Evolutionary conservation across 2,113 vertebrate genomes (phyloP).

Genomic region (cattle (Bos taurus)): DNA sequence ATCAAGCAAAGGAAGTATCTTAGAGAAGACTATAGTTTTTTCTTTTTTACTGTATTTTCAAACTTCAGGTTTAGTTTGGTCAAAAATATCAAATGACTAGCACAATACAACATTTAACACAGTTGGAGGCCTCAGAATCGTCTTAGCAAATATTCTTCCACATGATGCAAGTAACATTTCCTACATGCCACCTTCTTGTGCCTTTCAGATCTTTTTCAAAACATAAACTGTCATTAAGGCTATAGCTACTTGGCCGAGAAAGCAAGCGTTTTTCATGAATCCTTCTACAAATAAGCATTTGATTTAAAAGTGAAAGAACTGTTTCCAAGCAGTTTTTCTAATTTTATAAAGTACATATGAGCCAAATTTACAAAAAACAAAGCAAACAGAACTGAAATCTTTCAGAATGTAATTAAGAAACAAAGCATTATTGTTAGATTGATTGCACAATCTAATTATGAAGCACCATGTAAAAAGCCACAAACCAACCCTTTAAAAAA

Average conservation of each 20-base stretch:
- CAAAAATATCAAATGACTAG: conserved; percentile 42
- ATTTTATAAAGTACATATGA: conserved; percentile 41
- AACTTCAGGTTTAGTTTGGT: conserved; percentile 51
- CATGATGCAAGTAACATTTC: neutral
- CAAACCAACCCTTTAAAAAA: conserved; percentile 45
- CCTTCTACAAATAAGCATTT: neutral
- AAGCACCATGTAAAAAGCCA: conserved; percentile 11
- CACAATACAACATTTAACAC: neutral
- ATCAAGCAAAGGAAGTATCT: conserved; percentile 75
- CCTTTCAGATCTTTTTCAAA: conserved; percentile 27
- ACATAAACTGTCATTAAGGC: conserved; percentile 41
- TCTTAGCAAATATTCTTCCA: neutral
- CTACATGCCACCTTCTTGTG: neutral
- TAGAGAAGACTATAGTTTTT: conserved; percentile 59
- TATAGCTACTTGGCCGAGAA: neutral
- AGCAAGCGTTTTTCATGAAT: neutral
- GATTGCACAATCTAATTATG: conserved; percentile 58
- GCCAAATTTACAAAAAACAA: neutral
- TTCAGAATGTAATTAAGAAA: conserved; percentile 62
- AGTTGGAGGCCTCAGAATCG: neutral
- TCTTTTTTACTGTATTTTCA: conserved; percentile 44
- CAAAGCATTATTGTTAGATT: conserved; percentile 56
- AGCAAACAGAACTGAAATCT: conserved; percentile 35
- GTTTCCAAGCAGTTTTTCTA: conserved; percentile 48
- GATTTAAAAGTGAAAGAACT: conserved; percentile 60